Conservation (phyloP, 2,113 vertebrate genomes). For the Ophthalmolycus amberensis region DNA sequence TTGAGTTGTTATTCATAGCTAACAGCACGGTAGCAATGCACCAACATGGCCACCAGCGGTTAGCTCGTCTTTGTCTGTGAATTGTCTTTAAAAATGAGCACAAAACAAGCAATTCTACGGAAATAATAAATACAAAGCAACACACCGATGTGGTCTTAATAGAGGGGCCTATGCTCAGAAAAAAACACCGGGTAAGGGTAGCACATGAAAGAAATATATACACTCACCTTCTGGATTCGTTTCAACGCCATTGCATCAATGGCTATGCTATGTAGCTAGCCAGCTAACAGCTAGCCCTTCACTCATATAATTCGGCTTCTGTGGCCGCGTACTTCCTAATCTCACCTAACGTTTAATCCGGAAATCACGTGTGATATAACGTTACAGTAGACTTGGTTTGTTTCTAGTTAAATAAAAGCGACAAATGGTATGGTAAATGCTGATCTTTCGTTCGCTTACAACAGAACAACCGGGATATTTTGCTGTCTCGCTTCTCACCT, state of each 20-base stretch:
- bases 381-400: background rate
- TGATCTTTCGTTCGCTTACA: slow-evolving; percentile 30
- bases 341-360: slow-evolving; percentile 32
- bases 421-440: slow-evolving; percentile 20
- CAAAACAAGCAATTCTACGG: slow-evolving; percentile 14
- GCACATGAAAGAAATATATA: slow-evolving; percentile 37
- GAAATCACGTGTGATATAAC: slow-evolving; percentile 19
- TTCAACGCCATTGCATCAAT: slow-evolving; percentile 87
- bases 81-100: slow-evolving; percentile 51
- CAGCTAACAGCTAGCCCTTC: slow-evolving; percentile 75
- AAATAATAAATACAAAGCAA: background rate
- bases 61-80: slow-evolving; percentile 81
- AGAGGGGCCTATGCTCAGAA: accelerated
- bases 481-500: slow-evolving; percentile 64
- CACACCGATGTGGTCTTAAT: background rate
- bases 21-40: slow-evolving; percentile 66
- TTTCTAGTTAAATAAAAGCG: slow-evolving; percentile 13
- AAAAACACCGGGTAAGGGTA: no score
- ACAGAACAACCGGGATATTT: slow-evolving; percentile 47
- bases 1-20: background rate
- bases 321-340: slow-evolving; percentile 57
- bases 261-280: slow-evolving; percentile 79
- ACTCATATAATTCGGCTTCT: slow-evolving; percentile 74
- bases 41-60: slow-evolving; percentile 65
- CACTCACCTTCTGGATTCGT: slow-evolving; percentile 88